Evolutionary conservation across 2,888 invertebrate species (phyloP), one percentile per base, ranked within the genome.

Genomic region (Eupithecia abbreviata): DNA sequence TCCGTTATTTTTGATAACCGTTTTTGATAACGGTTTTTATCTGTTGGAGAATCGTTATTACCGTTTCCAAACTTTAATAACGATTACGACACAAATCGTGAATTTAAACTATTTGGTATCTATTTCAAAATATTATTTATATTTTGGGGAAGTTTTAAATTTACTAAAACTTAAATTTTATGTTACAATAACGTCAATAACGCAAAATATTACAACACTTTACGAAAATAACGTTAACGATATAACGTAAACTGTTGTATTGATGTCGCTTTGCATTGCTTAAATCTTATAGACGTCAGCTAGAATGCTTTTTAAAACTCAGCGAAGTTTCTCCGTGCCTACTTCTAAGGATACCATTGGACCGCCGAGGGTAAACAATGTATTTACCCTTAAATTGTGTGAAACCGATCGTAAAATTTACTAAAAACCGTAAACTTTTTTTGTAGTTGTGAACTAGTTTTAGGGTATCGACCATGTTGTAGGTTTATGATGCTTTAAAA

Each of bases 261-360:
- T 83, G 78, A 82, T 81, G 82, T 82, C 83, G 87, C 86, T 86
- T 77, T 88, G 89, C 89, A 89, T 87, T 87, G 90, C 91, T 90
- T 79, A 68, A 76, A 79, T 78, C 73, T 79, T 78, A 78, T 84
- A 94, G 94, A 89, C 90, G 69, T 92, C 96, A 90, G 96, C 96
- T 93, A 96, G 97, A 95, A 97, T 97, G 96, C 96, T 97, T 95
- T 98, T 98, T 95, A 98, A 98, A 96, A 98, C 98, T 84, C 98
- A 98, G 96, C 96, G 98, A 89, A 98, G 98, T 84, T 98, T 98
- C 93, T 98, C 98, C 88, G 98, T 98, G 93, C 98, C 98, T 81
- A 98, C 98, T 65, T 97, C 98, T 79, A 98, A 98, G 96, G 97
- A 97, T 91, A 89, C 92, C 88, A 96, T 95, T 72, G 91, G 90